Conservation (phyloP, 2,888 invertebrate species). For the Sinodicranocentrus sp. region DNA sequence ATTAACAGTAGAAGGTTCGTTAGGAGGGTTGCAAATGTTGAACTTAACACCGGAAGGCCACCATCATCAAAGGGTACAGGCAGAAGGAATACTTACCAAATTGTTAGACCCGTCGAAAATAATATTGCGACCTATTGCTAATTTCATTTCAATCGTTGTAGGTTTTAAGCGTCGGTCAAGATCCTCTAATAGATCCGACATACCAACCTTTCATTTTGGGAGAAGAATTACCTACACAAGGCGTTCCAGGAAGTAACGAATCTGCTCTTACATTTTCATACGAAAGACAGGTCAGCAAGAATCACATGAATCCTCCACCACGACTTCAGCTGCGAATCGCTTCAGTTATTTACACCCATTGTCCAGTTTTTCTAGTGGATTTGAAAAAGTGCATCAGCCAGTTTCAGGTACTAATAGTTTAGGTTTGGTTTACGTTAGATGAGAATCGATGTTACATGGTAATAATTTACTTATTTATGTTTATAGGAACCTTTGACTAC, state of each 20-base stretch:
- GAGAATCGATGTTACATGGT: no score
- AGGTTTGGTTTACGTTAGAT: no score
- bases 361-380: conserved; percentile 90
- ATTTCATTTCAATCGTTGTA: background rate
- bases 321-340: conserved; percentile 84
- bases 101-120: no score
- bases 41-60: conserved; percentile 92
- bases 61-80: conserved; percentile 86
- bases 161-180: conserved; percentile 89
- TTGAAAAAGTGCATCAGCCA: conserved; percentile 87
- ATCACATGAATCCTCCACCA: conserved; percentile 42
- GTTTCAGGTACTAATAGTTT: conserved; percentile 71
- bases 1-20: conserved; percentile 87
- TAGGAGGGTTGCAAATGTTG: conserved; percentile 92
- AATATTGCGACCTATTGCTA: no score
- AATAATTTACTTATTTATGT: conserved; percentile 8
- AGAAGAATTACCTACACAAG: conserved; percentile 21
- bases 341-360: conserved; percentile 96
- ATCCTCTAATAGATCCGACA: conserved; percentile 82
- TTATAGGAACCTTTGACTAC: conserved; percentile 80
- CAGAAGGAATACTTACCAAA: no score
- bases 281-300: conserved; percentile 50
- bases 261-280: conserved; percentile 72
- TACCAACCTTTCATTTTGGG: conserved; percentile 70
- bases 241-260: conserved; percentile 46